These are phyloP conservation scores for Muscicapa striata DNA, from an alignment of 2,797 vertebrate species.

Conservation along the genomic window DNA sequence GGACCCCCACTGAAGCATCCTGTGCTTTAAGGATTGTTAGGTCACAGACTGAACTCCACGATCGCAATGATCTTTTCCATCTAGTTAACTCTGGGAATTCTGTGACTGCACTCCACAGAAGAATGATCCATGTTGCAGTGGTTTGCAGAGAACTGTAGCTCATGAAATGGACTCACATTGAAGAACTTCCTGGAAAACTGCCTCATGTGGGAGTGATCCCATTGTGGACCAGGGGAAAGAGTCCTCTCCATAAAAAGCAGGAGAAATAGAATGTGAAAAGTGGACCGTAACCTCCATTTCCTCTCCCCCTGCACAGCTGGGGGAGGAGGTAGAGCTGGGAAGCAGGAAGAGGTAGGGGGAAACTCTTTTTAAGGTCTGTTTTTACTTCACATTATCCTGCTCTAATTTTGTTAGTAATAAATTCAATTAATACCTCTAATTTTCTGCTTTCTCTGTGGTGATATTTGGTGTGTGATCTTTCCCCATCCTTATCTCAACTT, in stretches of 20 bases:
- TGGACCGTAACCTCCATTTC: neutral
- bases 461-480: neutral
- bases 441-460: neutral
- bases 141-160: too few relatives aligned
- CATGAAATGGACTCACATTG: too few relatives aligned
- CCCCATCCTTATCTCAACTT: accelerated
- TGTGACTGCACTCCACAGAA: neutral
- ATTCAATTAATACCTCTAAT: neutral
- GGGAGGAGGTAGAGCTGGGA: neutral
- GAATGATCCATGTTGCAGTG: neutral
- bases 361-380: neutral
- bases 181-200: neutral
- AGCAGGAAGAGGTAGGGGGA: accelerated
- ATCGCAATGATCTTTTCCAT: neutral
- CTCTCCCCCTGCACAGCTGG: neutral
- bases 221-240: neutral
- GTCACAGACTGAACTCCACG: accelerated
- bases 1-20: too few relatives aligned
- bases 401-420: neutral
- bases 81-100: neutral
- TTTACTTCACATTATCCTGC: neutral
- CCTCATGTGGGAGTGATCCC: neutral
- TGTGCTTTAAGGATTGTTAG: neutral
- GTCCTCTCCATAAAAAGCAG: neutral
- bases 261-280: neutral